phyloP scores from a whole-genome alignment of 1,140 invertebrate genomes.

The Drosophila nigrodunni region DNA sequence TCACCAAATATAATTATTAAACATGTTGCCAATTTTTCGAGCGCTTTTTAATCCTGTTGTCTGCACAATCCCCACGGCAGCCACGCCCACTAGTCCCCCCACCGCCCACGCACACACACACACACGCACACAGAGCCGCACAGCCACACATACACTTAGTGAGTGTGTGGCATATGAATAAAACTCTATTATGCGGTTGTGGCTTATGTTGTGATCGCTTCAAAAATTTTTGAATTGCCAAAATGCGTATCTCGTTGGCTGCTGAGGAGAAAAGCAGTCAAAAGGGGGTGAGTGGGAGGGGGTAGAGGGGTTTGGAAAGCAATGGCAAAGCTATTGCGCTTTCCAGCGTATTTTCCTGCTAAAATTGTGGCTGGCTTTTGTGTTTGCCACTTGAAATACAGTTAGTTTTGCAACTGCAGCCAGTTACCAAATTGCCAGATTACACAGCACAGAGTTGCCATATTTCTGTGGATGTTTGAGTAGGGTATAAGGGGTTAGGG shows the following conservation, averaged over 20 bases:
- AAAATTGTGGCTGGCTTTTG: constrained; percentile 18
- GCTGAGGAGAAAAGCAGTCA: not conserved
- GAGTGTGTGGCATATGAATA: constrained; percentile 64
- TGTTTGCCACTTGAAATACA: constrained; percentile 11
- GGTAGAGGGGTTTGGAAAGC: not conserved
- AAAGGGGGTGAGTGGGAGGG: not conserved
- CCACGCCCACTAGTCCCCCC: constrained; percentile 1
- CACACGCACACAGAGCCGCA: constrained; percentile 20
- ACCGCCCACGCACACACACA: not conserved
- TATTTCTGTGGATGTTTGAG: not conserved
- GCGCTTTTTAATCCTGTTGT: constrained; percentile 82
- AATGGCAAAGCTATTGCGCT: constrained; percentile 5
- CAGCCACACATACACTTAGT: not conserved
- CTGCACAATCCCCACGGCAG: constrained; percentile 45
- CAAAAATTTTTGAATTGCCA: constrained; percentile 54
- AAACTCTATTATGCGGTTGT: constrained; percentile 79
- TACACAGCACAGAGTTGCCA: constrained; percentile 5
- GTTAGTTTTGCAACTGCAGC: constrained; percentile 17
- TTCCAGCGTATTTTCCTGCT: constrained; percentile 43
- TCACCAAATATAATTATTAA: constrained; percentile 83
- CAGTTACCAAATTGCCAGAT: constrained; percentile 20
- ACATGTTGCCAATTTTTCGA: constrained; percentile 82
- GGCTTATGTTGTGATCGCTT: constrained; percentile 73
- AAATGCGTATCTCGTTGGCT: constrained; percentile 4
- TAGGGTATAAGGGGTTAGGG: not conserved